Evolutionary conservation across 2,888 invertebrate genomes (phyloP).

Genomic region (Cryptophagus acutangulus): DNA sequence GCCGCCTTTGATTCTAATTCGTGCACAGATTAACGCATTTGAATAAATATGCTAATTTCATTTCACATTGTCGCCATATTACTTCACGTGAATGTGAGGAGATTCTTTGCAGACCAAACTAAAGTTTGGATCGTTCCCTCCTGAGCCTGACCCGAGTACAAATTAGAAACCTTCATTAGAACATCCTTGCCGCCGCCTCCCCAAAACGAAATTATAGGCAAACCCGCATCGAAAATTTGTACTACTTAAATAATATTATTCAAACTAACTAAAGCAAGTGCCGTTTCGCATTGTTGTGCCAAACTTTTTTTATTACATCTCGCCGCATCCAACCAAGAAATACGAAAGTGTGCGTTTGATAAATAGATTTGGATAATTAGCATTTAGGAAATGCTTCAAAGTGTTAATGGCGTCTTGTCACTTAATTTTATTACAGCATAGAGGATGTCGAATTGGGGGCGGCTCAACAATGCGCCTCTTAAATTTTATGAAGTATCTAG

Average conservation of each 20-base stretch:
- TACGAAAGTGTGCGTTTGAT: no score
- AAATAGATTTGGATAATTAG: no score
- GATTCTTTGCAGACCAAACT: conserved; percentile 19
- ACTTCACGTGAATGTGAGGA: not conserved
- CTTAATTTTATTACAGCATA: no score
- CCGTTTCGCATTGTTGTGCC: no score
- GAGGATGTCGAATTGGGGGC: no score
- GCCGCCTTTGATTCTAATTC: conserved; percentile 35
- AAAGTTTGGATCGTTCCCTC: conserved; percentile 19
- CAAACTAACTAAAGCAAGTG: no score
- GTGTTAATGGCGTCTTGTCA: no score
- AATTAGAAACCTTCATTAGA: conserved; percentile 20
- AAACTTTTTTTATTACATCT: no score
- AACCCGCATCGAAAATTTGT: not conserved
- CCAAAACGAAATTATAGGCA: not conserved
- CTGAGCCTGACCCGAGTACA: conserved; percentile 19
- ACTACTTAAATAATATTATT: not conserved
- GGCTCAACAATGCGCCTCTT: no score
- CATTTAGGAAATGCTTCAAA: no score
- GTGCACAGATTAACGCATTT: conserved; percentile 35
- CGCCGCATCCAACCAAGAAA: no score
- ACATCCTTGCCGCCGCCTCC: conserved; percentile 9
- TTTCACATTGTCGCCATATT: conserved; percentile 20
- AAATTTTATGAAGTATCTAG: no score
- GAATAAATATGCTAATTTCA: conserved; percentile 38